A percentile compares a stretch with the other conserved stretches of the same genome.
Evolutionary conservation across 2,113 vertebrate species (phyloP).

Genomic region (Rhynchomys soricoides): DNA sequence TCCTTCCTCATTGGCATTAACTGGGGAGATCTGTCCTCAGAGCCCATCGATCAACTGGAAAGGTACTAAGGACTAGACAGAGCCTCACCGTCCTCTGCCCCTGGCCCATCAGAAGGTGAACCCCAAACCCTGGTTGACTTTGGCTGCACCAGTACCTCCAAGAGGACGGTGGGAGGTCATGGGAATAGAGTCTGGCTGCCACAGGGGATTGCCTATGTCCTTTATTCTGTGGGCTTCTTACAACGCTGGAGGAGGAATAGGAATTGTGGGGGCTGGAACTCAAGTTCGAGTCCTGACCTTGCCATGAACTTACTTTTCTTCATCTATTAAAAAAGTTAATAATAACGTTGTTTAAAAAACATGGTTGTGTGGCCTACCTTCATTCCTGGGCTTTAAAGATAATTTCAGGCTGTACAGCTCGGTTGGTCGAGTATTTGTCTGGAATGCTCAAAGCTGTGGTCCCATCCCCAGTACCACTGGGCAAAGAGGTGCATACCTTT

Average conservation of each 20-base stretch:
- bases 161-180: fast-evolving
- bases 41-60: not conserved
- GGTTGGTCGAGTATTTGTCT: not conserved
- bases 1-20: not conserved
- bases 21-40: not conserved
- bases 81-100: fast-evolving
- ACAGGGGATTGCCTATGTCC: fast-evolving
- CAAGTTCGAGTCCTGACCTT: not conserved
- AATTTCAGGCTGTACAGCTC: not conserved
- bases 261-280: no score
- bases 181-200: fast-evolving
- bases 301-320: not conserved
- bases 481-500: no score
- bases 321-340: not conserved
- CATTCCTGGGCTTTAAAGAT: not conserved
- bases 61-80: fast-evolving
- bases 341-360: not conserved
- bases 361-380: not conserved
- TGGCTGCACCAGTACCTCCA: fast-evolving
- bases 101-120: not conserved
- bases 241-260: fast-evolving
- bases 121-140: no score
- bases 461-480: not conserved
- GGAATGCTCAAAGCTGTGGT: fast-evolving
- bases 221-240: not conserved